Evolutionary conservation across 2,888 invertebrate species (phyloP), one percentile per base, ranked within the genome.

Genomic region (Agrenia bidenticulata): DNA sequence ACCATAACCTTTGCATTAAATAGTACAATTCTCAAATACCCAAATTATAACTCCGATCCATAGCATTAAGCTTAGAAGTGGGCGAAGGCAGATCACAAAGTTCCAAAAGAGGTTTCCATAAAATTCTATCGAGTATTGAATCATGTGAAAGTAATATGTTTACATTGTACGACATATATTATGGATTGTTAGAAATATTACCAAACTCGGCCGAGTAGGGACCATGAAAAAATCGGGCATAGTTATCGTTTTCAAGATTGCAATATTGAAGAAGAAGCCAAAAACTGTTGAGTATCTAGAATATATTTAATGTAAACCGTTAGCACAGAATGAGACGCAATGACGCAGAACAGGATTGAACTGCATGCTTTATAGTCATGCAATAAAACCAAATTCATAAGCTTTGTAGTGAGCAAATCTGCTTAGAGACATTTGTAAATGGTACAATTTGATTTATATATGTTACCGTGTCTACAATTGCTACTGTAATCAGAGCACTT

Each of bases 401-500:
- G n/a, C n/a, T n/a, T n/a, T n/a, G n/a, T n/a, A n/a, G n/a, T n/a
- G n/a, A n/a, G n/a, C n/a, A n/a, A n/a, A n/a, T n/a, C n/a, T n/a
- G n/a, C n/a, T n/a, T n/a, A n/a, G n/a, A n/a, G n/a, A n/a, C n/a
- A n/a, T n/a, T n/a, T n/a, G n/a, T n/a, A n/a, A n/a, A n/a, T n/a
- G n/a, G n/a, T n/a, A n/a, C n/a, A n/a, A n/a, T n/a, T n/a, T n/a
- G n/a, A n/a, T n/a, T n/a, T n/a, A n/a, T n/a, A n/a, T n/a, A 32
- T 7, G 21, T 63, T 67, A 72, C 72, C 55, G 72, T 72, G 49
- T 72, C 72, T 32, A 69, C 45, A 45, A 72, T 21, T 0, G 66
- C 63, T 2, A 64, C 49, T 17, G 67, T 65, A 1, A 69, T 54
- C n/a, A 72, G 19, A 4, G 72, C 69, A 42, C 69, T 69, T 5